Evolutionary conservation across 2,797 vertebrate species (phyloP).

Genomic region (Danio albolineatus): DNA sequence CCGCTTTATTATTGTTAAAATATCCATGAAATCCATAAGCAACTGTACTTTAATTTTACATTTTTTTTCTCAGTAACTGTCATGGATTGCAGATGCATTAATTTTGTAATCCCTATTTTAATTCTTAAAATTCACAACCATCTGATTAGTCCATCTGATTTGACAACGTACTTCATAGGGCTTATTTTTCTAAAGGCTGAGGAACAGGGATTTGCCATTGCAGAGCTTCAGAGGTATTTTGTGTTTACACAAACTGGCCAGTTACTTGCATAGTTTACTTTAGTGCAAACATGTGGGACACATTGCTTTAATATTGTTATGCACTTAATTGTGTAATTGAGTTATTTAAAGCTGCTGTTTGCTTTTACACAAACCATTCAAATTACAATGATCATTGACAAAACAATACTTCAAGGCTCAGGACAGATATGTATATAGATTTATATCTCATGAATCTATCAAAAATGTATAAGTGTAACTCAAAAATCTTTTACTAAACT

Average conservation of each 20-base stretch:
- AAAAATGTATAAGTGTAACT: slow-evolving; percentile 44
- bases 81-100: no score
- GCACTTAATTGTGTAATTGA: slow-evolving; percentile 67
- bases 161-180: slow-evolving; percentile 65
- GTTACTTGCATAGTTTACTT: slow-evolving; percentile 74
- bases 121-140: slow-evolving; percentile 30
- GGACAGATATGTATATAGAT: neutral
- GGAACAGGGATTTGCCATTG: slow-evolving; percentile 71
- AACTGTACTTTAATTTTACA: no score
- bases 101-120: no score
- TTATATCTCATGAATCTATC: slow-evolving; percentile 43
- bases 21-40: no score
- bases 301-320: slow-evolving; percentile 71
- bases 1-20: no score
- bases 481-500: slow-evolving; percentile 36
- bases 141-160: slow-evolving; percentile 69
- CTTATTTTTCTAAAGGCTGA: slow-evolving; percentile 77
- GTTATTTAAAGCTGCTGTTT: slow-evolving; percentile 72
- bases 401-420: slow-evolving; percentile 26
- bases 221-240: slow-evolving; percentile 67
- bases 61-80: no score
- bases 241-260: slow-evolving; percentile 77
- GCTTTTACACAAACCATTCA: slow-evolving; percentile 67
- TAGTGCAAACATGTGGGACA: slow-evolving; percentile 73
- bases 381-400: slow-evolving; percentile 59